phyloP scores from a whole-genome alignment of 2,888 invertebrate species.

The Lasioglossum zephyrum region DNA sequence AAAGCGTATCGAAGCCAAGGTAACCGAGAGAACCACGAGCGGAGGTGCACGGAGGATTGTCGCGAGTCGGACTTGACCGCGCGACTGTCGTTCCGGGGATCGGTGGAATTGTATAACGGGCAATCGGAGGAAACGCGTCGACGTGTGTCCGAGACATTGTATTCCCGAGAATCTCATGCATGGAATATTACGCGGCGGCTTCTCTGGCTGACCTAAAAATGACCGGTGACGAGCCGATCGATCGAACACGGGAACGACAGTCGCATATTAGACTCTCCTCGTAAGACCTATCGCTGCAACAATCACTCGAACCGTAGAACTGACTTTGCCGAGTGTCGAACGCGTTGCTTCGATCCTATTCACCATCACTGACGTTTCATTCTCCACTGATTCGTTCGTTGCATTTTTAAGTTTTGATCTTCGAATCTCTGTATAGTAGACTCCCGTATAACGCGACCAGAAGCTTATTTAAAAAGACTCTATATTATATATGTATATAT shows the following conservation, averaged over 20 bases:
- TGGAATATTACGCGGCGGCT: constrained; percentile 17
- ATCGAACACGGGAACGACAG: constrained; percentile 54
- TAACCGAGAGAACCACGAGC: neutral
- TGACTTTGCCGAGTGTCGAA: constrained; percentile 35
- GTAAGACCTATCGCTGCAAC: constrained; percentile 29
- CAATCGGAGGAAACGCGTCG: neutral
- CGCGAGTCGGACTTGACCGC: neutral
- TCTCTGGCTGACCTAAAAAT: constrained; percentile 46
- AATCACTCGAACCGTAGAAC: constrained; percentile 36
- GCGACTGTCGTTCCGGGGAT: constrained; percentile 12
- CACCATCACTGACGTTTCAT: neutral
- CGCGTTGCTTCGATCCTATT: constrained; percentile 4
- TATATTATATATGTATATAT: too few relatives aligned
- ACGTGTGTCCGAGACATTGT: neutral
- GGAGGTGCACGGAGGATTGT: neutral
- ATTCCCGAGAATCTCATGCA: neutral
- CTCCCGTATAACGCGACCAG: too few relatives aligned
- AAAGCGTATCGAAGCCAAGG: neutral
- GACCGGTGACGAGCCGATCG: constrained; percentile 47
- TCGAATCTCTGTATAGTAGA: neutral
- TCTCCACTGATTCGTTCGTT: neutral
- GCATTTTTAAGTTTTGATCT: neutral
- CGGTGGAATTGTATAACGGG: neutral
- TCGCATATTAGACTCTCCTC: constrained; percentile 35
- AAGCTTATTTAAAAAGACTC: too few relatives aligned